phyloP scores from a whole-genome alignment of 2,888 invertebrate genomes.

The Ectemnius lituratus region DNA sequence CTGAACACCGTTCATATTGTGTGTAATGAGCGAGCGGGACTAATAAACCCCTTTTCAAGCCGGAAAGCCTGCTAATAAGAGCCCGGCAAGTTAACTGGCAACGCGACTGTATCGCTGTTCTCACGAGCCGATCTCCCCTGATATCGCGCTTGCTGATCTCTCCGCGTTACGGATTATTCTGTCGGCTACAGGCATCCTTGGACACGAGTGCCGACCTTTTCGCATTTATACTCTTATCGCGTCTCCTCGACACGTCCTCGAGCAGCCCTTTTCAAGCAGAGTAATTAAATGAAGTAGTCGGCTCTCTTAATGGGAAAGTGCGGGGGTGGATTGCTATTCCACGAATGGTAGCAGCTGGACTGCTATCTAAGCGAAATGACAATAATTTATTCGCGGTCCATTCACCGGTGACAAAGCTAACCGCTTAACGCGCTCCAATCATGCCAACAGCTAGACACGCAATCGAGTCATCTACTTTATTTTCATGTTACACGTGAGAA shows the following conservation, averaged over 20 bases:
- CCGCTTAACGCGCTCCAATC: background rate
- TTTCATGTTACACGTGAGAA: background rate
- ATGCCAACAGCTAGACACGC: background rate
- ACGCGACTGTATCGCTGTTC: constrained; percentile 19
- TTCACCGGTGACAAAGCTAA: constrained; percentile 4
- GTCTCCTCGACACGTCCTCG: background rate
- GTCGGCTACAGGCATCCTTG: constrained; percentile 14
- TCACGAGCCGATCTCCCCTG: constrained; percentile 21
- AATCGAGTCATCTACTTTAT: background rate
- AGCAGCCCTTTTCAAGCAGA: background rate
- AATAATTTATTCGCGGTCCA: constrained; percentile 13
- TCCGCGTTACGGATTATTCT: constrained; percentile 10
- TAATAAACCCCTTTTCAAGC: background rate
- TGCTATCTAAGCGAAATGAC: background rate
- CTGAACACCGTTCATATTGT: background rate
- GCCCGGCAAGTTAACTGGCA: background rate
- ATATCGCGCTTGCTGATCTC: constrained; percentile 21
- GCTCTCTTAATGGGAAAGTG: background rate
- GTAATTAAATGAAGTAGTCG: background rate
- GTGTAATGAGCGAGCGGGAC: background rate
- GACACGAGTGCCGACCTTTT: constrained; percentile 3
- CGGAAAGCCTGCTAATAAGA: background rate
- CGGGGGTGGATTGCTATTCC: background rate
- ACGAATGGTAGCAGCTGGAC: background rate
- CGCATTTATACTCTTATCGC: background rate